Conservation (phyloP, 2,113 vertebrate species). For the Oenanthe melanoleuca region DNA sequence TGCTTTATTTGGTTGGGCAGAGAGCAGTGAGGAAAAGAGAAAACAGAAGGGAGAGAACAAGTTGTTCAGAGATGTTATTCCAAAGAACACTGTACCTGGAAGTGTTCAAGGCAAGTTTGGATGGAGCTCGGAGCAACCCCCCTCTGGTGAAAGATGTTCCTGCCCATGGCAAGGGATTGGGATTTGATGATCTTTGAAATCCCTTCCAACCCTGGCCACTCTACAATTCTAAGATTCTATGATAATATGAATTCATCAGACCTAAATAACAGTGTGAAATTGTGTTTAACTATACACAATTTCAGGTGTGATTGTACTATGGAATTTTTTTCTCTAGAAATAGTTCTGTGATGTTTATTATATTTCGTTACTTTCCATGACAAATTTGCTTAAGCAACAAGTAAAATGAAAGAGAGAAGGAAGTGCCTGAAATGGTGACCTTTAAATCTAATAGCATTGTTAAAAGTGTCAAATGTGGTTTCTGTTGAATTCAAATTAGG, state of each 20-base stretch:
- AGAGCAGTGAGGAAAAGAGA: not conserved
- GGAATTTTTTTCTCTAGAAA: not conserved
- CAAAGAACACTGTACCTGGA: not conserved
- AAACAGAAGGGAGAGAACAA: not conserved
- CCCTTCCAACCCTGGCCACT: not conserved
- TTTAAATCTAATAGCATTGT: not conserved
- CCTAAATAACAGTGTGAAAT: not conserved
- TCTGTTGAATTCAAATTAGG: not conserved
- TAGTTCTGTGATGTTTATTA: not conserved
- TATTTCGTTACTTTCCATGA: not conserved
- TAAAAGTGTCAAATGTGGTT: not conserved
- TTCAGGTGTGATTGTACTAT: not conserved
- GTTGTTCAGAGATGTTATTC: not conserved
- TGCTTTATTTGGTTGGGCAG: not conserved
- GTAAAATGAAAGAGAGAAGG: not conserved
- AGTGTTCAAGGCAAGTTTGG: not conserved
- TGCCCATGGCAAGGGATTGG: fast-evolving
- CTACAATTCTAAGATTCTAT: not conserved
- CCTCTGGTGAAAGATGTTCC: not conserved
- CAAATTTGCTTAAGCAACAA: constrained; percentile 4
- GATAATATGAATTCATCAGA: not conserved
- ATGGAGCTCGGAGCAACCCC: not conserved
- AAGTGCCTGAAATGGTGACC: not conserved
- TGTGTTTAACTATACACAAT: not conserved
- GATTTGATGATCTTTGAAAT: not conserved